A percentile compares a stretch with the other conserved stretches of the same genome.
phyloP scores from a whole-genome alignment of 1,140 invertebrate species.

The Hylyphantes graminicola region DNA sequence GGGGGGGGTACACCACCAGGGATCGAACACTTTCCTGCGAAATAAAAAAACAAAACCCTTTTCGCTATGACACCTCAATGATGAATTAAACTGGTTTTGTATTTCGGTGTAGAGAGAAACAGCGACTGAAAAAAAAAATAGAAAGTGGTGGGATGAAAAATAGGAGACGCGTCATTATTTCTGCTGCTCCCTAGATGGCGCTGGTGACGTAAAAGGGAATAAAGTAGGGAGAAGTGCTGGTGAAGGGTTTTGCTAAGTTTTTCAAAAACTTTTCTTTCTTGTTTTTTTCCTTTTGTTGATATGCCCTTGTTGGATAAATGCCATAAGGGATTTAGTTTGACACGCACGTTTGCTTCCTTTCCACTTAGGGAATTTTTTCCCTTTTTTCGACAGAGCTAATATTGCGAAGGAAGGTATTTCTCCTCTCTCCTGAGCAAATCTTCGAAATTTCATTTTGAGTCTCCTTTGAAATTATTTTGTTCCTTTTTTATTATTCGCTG shows the following conservation, averaged over 20 bases:
- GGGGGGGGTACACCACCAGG: background rate
- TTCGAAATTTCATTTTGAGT: too few relatives aligned
- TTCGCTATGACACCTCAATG: slow-evolving; percentile 52
- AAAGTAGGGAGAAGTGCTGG: slow-evolving; percentile 5
- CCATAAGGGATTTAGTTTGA: slow-evolving; percentile 17
- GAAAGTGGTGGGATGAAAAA: background rate
- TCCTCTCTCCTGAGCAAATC: too few relatives aligned
- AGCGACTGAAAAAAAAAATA: background rate
- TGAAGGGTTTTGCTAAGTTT: slow-evolving; percentile 50
- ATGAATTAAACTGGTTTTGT: slow-evolving; percentile 60
- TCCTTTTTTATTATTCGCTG: background rate
- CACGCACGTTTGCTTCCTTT: background rate
- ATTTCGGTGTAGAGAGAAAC: slow-evolving; percentile 22
- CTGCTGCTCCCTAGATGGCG: slow-evolving; percentile 45
- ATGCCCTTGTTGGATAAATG: slow-evolving; percentile 14
- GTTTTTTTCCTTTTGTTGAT: slow-evolving; percentile 1
- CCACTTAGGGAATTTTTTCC: background rate
- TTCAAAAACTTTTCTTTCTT: slow-evolving; percentile 17
- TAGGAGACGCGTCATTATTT: slow-evolving; percentile 41
- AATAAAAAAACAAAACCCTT: slow-evolving; percentile 12
- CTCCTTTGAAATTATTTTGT: slow-evolving; percentile 1
- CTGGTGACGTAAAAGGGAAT: background rate
- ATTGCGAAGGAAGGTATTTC: too few relatives aligned
- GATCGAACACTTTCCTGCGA: background rate
- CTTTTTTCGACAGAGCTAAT: too few relatives aligned